phyloP scores from a whole-genome alignment of 1,140 invertebrate genomes.

The Drosophila sp. region DNA sequence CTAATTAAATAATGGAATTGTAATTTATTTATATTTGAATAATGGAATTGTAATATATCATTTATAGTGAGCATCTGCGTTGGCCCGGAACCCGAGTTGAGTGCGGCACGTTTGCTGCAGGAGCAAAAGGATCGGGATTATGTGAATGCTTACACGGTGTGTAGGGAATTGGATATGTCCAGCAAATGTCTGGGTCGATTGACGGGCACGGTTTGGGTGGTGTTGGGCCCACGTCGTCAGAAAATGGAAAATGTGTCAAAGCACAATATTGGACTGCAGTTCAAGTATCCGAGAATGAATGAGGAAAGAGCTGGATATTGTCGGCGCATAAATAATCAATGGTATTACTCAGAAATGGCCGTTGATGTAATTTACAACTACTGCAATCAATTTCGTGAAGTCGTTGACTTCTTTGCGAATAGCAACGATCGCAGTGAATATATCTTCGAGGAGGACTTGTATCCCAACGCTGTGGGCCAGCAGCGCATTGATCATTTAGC shows the following conservation, averaged over 20 bases:
- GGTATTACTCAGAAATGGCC: conserved; percentile 93
- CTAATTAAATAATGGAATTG: too few species aligned
- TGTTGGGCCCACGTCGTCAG: conserved; percentile 82
- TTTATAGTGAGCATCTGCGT: conserved; percentile 78
- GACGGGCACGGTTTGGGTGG: conserved; percentile 92
- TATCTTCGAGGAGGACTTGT: conserved; percentile 88
- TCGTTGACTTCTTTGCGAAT: conserved; percentile 88
- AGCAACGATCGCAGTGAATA: conserved; percentile 86
- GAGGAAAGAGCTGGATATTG: conserved; percentile 93
- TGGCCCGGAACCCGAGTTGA: conserved; percentile 84
- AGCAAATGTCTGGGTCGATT: conserved; percentile 91
- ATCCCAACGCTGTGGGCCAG: conserved; percentile 84
- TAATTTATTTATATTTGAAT: too few species aligned
- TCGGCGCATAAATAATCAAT: conserved; percentile 88
- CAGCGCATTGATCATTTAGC: conserved; percentile 87
- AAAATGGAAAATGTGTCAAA: conserved; percentile 85
- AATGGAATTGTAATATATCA: neutral
- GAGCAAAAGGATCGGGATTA: conserved; percentile 73
- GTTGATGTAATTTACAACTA: conserved; percentile 88
- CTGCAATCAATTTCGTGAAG: conserved; percentile 89
- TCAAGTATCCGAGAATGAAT: conserved; percentile 93
- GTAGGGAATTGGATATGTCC: conserved; percentile 85
- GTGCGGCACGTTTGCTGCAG: conserved; percentile 65
- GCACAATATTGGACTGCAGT: conserved; percentile 94
- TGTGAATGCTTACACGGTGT: conserved; percentile 71